Conservation (phyloP, 2,113 vertebrate genomes). For the Gopherus evgoodei region DNA sequence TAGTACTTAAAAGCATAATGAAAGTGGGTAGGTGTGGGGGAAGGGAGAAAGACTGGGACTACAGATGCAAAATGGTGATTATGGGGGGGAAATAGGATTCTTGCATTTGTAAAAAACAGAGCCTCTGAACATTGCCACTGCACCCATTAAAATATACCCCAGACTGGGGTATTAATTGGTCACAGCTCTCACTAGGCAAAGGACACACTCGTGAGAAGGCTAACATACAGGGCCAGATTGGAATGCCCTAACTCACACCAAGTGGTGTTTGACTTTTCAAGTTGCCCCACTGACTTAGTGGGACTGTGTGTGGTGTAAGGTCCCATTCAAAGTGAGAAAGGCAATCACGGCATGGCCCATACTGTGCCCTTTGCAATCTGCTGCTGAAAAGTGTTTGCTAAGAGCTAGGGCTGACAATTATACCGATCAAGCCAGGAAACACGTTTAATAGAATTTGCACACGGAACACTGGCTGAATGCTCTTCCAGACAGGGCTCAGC, state of each 20-base stretch:
- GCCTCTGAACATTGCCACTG: rapidly evolving
- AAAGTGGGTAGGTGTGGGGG: neutral
- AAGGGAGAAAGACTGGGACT: neutral
- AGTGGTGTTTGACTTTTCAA: neutral
- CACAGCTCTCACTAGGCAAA: neutral
- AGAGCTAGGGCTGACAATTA: neutral
- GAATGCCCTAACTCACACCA: neutral
- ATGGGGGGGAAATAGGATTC: rapidly evolving
- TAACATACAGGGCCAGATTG: neutral
- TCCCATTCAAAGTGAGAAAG: neutral
- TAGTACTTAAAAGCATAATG: neutral
- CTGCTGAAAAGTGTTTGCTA: neutral
- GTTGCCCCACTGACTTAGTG: neutral
- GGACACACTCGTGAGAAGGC: neutral
- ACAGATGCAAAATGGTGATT: neutral
- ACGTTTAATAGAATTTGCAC: neutral
- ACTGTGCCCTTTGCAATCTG: neutral
- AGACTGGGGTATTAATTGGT: neutral
- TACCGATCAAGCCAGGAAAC: neutral
- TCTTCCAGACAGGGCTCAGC: neutral
- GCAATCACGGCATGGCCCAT: neutral
- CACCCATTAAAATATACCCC: neutral
- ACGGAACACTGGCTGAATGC: neutral
- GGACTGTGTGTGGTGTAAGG: neutral
- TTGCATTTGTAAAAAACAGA: rapidly evolving